Evolutionary conservation across 2,888 invertebrate genomes (phyloP), one percentile per base, ranked within the genome.

Genomic region (Drosophila kambysellisi): DNA sequence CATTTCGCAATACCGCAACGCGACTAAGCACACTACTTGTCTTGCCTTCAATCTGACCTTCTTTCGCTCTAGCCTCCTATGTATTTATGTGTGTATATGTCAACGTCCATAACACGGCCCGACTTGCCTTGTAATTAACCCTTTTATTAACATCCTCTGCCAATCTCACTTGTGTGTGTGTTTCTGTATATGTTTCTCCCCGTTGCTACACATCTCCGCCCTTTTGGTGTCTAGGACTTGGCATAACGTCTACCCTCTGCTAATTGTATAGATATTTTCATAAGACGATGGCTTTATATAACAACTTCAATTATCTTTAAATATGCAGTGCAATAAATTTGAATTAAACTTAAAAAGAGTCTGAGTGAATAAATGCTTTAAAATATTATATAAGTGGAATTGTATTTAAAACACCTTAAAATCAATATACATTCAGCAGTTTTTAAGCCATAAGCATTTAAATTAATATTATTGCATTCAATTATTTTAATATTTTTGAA

Each of bases 81-180:
- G 51, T 41, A 33, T 43, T 20, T 57, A 57, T 57, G 9, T 57
- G n/a, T 56, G 12, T 57, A 15, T 17, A n/a, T 54, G 67, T 50
- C 67, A 53, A 50, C 56, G 56, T 68, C 56, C 29, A 58, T 58
- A 74, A 67, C 58, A 67, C 54, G 69, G 70, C 59, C 58, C 61
- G 59, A 41, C 76, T 79, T 67, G 78, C 62, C 74, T 76, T 76
- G 58, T 88, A 86, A 88, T 85, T 88, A 88, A 86, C 86, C 84
- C 88, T 74, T 83, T 79, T 81, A 81, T 74, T 76, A 79, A 81
- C 81, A 79, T 74, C 64, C 60, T 63, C 35, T 68, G 53, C 53
- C 60, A 73, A 61, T 46, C 57, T 5, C 20, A 17, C 32, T 39
- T 20, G 8, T 41, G 9, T 56, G 53, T 29, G 29, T 56, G 29